Conservation (phyloP, 2,888 invertebrate species). For the Thecophora atra region DNA sequence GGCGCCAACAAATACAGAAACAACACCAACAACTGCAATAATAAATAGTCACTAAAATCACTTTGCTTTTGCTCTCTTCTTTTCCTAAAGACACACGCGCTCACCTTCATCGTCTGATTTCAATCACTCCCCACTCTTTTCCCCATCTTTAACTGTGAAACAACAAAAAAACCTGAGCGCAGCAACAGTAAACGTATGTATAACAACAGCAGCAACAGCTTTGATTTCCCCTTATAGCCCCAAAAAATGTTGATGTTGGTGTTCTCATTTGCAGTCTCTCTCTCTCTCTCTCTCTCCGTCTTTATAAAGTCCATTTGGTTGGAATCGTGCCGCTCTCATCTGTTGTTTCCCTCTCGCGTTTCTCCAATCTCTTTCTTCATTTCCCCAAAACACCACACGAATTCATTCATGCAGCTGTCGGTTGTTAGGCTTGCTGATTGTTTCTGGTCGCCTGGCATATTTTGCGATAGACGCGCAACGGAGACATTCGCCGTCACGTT, state of each 20-base stretch:
- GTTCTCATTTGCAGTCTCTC: conserved; percentile 1
- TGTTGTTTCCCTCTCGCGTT: neutral
- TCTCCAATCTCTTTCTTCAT: neutral
- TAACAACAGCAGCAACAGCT: neutral
- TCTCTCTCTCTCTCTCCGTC: neutral
- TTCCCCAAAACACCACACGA: neutral
- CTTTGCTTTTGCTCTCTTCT: conserved; percentile 12
- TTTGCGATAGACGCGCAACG: conserved; percentile 66
- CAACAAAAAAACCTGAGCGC: neutral
- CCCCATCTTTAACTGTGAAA: neutral
- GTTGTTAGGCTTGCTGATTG: neutral
- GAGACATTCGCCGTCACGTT: conserved; percentile 34
- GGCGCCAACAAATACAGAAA: neutral
- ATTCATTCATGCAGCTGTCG: neutral
- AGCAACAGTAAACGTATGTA: no score
- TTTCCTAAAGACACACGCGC: neutral
- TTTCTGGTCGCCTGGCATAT: conserved; percentile 59
- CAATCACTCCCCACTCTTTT: conserved; percentile 3
- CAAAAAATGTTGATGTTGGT: neutral
- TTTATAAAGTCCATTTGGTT: no score
- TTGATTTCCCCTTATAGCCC: neutral
- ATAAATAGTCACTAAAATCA: neutral
- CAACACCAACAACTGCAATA: neutral
- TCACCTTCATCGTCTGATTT: no score
- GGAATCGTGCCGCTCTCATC: neutral